These are phyloP conservation scores for Drosophila parthenogenetica DNA, from an alignment of 2,888 invertebrate species.

Conservation along the genomic window DNA sequence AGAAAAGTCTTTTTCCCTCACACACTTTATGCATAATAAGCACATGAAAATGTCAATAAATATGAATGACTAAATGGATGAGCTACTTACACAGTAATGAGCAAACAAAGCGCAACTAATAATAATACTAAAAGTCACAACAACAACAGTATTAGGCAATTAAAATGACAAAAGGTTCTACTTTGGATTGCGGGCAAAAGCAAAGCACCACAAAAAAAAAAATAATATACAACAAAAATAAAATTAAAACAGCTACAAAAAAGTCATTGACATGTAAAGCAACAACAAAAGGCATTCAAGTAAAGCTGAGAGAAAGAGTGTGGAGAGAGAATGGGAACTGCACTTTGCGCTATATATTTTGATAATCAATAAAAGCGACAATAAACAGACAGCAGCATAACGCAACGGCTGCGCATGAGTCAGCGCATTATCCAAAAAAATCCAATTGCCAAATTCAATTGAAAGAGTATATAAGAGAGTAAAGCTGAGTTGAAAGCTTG, in stretches of 20 bases:
- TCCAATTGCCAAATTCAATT: conserved; percentile 40
- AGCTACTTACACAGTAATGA: conserved; percentile 65
- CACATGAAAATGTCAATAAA: conserved; percentile 15
- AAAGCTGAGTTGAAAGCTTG: not conserved
- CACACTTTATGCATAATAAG: conserved; percentile 13
- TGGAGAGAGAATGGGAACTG: not conserved
- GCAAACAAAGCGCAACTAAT: conserved; percentile 60
- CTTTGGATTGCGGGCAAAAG: conserved; percentile 39
- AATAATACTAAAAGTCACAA: conserved; percentile 32
- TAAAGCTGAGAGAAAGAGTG: conserved; percentile 10
- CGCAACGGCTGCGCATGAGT: conserved; percentile 47
- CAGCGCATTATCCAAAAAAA: conserved; percentile 42
- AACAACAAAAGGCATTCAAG: conserved; percentile 47
- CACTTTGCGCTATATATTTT: conserved; percentile 31
- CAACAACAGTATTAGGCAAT: conserved; percentile 58
- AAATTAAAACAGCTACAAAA: conserved; percentile 41
- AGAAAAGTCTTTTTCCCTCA: not conserved
- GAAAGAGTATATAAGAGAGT: conserved; percentile 6
- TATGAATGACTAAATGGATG: conserved; percentile 41
- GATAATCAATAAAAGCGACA: conserved; percentile 28
- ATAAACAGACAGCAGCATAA: conserved; percentile 18
- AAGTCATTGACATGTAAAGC: conserved; percentile 76
- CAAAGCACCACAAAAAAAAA: conserved; percentile 7
- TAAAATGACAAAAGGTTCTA: conserved; percentile 73
- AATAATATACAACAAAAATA: conserved; percentile 32